Percentiles rank a stretch among this genome's conserved stretches.
Conservation (phyloP, 2,888 invertebrate species). For the Drosophila mayaguana region DNA sequence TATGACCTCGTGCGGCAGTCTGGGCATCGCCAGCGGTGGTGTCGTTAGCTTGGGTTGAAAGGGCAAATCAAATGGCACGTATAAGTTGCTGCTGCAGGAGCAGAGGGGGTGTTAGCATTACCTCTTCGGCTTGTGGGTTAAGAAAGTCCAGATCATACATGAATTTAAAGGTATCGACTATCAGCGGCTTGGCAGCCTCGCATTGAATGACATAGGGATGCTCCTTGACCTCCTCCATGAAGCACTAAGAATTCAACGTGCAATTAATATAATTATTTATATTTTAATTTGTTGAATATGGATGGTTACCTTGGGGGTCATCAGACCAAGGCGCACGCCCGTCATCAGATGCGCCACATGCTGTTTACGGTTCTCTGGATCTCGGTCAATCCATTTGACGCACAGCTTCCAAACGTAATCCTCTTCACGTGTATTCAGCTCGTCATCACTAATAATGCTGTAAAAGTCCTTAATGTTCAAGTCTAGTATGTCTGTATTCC, state of each 20-base stretch:
- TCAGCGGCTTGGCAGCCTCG: slow-evolving; percentile 93
- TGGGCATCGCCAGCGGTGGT: slow-evolving; percentile 92
- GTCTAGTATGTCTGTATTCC: slow-evolving; percentile 91
- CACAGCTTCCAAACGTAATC: slow-evolving; percentile 95
- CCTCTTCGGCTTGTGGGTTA: slow-evolving; percentile 90
- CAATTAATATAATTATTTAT: not conserved
- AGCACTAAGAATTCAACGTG: slow-evolving; percentile 88
- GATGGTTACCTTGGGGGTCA: slow-evolving; percentile 89
- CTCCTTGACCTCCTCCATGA: slow-evolving; percentile 95
- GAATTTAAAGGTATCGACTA: slow-evolving; percentile 96
- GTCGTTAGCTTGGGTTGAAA: slow-evolving; percentile 87
- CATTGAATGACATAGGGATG: slow-evolving; percentile 94
- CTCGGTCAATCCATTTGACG: slow-evolving; percentile 93
- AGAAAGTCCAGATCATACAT: slow-evolving; percentile 97
- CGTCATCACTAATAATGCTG: slow-evolving; percentile 92
- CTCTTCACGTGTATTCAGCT: slow-evolving; percentile 94
- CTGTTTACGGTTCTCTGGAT: slow-evolving; percentile 89
- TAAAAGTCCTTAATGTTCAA: slow-evolving; percentile 90
- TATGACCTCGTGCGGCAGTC: slow-evolving; percentile 95
- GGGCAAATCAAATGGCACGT: slow-evolving; percentile 59
- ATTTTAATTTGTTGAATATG: not conserved
- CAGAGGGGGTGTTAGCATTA: slow-evolving; percentile 79
- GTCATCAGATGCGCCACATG: slow-evolving; percentile 92
- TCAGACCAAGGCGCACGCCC: slow-evolving; percentile 92
- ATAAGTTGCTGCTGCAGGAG: slow-evolving; percentile 49